Evolutionary conservation across 2,797 vertebrate genomes (phyloP), one percentile per base, ranked within the genome.

Genomic region (Chelmon rostratus): DNA sequence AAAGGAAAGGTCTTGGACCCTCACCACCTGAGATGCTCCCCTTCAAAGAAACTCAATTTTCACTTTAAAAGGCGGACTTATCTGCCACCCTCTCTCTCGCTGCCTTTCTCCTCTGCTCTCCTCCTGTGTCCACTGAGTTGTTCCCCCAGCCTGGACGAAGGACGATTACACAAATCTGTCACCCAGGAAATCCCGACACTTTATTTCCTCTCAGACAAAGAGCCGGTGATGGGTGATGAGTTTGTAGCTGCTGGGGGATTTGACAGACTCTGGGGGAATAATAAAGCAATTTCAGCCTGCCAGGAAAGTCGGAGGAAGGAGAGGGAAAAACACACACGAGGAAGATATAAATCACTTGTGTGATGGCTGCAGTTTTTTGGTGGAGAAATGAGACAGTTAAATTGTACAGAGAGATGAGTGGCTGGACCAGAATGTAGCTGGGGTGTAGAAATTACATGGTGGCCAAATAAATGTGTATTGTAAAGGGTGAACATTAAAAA

Each of bases 231-330:
- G 89, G 91, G 85, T 91, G 93, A 94, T 94, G 93, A 94, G 94
- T 92, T 91, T 87, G 86, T 88, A 85, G 86, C 88, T 91, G 90
- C 88, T 63, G 87, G 86, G 92, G 89, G 89, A 93, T 94, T 90
- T 85, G 89, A 90, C 91, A 88, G 89, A 91, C 92, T 93, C 89
- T 61, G 42, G 91, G 91, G 93, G 93, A 94, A 93, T 94, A 94
- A 93, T 95, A 93, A 94, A 94, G 92, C 91, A 95, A 94, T 94
- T 94, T 94, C 85, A 89, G 86, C 77, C 91, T 94, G 94, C 88
- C 93, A 92, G 87, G 86, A 86, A 91, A 88, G 84, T 89, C 79
- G 18, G 81, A 77, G 69, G 84, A 84, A 54, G 75, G 76, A 75
- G 83, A 86, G 54, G 73, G 72, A 67, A 78, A 91, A 76, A 86